Conservation (phyloP, 1,140 invertebrate genomes). For the Marisa cornuarietis region DNA sequence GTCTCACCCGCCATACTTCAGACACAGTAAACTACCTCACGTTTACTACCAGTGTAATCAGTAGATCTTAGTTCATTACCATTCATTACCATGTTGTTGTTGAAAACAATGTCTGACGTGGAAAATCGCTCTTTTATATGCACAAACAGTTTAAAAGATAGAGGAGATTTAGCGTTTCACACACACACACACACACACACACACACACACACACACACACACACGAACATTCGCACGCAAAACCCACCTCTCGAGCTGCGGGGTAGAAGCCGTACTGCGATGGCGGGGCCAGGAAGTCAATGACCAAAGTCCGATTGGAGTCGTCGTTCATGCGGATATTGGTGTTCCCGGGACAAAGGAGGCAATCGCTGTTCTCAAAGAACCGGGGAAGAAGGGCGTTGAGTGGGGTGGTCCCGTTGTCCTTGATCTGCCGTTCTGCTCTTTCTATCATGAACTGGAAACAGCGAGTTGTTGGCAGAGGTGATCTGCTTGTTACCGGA, state of each 20-base stretch:
- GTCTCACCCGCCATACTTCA: too few relatives aligned
- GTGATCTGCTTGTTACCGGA: too few relatives aligned
- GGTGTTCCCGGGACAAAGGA: constrained; percentile 34
- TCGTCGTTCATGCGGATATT: constrained; percentile 29
- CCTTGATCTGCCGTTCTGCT: constrained; percentile 34
- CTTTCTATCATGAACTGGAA: constrained; percentile 31
- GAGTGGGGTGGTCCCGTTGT: constrained; percentile 27
- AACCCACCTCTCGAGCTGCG: constrained; percentile 29
- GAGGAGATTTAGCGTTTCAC: too few relatives aligned
- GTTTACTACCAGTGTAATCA: too few relatives aligned
- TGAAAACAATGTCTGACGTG: too few relatives aligned
- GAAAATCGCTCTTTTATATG: too few relatives aligned
- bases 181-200: too few relatives aligned
- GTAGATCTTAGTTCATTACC: too few relatives aligned
- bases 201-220: too few relatives aligned
- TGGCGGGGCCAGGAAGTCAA: constrained; percentile 39
- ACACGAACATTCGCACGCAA: neutral
- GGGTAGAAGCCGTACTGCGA: constrained; percentile 36
- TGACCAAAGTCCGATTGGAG: constrained; percentile 26
- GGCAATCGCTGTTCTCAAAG: constrained; percentile 35
- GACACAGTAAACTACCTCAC: too few relatives aligned
- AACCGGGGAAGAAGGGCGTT: constrained; percentile 40
- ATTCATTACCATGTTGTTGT: too few relatives aligned
- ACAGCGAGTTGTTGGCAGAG: neutral
- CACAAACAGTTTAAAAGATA: too few relatives aligned